A percentile compares a stretch with the other conserved stretches of the same genome.
Conservation (phyloP, 2,888 invertebrate species). For the Lithophane leautieri region DNA sequence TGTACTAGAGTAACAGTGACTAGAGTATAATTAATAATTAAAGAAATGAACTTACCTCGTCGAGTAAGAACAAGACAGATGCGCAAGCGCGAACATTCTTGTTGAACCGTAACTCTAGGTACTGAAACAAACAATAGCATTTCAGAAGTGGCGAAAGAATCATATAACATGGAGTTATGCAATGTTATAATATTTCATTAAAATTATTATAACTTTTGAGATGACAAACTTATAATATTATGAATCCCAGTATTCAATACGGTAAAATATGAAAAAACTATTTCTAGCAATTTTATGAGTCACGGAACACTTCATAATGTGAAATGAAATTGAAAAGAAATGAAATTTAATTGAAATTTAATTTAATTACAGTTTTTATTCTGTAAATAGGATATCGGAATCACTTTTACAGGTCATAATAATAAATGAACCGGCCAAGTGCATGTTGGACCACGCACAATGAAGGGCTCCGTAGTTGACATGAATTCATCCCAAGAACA, state of each 20-base stretch:
- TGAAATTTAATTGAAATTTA: too few relatives aligned
- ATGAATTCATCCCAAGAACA: too few relatives aligned
- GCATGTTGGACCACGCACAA: too few relatives aligned
- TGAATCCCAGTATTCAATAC: too few relatives aligned
- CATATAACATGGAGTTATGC: neutral
- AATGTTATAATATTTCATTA: neutral
- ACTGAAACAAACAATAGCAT: conserved; percentile 89
- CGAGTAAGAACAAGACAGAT: conserved; percentile 94
- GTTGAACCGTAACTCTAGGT: conserved; percentile 94
- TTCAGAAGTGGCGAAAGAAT: conserved; percentile 2
- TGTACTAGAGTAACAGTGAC: conserved; percentile 1
- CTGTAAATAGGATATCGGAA: too few relatives aligned
- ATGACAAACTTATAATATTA: neutral
- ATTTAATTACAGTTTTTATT: too few relatives aligned
- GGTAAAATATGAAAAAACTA: too few relatives aligned
- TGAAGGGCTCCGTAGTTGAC: too few relatives aligned
- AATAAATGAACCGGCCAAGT: too few relatives aligned
- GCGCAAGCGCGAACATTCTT: conserved; percentile 93
- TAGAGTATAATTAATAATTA: conserved; percentile 23
- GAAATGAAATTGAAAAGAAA: too few relatives aligned
- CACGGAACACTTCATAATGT: neutral
- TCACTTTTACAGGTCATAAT: too few relatives aligned
- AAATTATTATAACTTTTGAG: neutral
- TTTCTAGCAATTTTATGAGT: conserved; percentile 8
- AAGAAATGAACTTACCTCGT: conserved; percentile 91